Percentiles rank a stretch among this genome's conserved stretches.
These are phyloP conservation scores for Tinea semifulvella DNA, from an alignment of 2,888 invertebrate species.

Conservation along the genomic window DNA sequence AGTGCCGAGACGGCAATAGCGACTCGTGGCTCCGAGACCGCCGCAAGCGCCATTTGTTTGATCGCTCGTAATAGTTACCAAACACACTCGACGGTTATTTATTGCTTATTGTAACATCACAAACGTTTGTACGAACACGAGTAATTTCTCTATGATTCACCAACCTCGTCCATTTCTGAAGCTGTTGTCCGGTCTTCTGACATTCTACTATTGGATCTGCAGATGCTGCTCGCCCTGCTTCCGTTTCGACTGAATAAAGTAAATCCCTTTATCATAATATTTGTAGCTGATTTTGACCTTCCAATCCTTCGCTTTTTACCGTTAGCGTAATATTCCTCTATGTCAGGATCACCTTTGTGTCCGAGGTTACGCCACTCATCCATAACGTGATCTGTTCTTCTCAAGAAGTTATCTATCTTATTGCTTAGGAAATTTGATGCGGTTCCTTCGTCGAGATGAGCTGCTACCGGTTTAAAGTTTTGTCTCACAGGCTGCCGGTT, in stretches of 20 bases:
- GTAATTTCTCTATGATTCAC: conserved; percentile 21
- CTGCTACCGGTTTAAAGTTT: conserved; percentile 75
- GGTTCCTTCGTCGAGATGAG: conserved; percentile 78
- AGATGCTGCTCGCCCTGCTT: conserved; percentile 66
- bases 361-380: conserved; percentile 85
- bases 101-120: conserved; percentile 24
- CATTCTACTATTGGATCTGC: conserved; percentile 50
- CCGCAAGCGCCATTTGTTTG: conserved; percentile 11
- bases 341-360: conserved; percentile 61
- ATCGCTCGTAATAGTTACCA: conserved; percentile 5
- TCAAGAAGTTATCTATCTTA: conserved; percentile 82
- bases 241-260: conserved; percentile 69
- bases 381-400: conserved; percentile 87
- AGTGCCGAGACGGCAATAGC: conserved; percentile 27
- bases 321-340: conserved; percentile 39
- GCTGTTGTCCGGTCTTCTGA: conserved; percentile 72
- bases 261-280: conserved; percentile 85
- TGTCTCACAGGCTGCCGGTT: conserved; percentile 75
- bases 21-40: conserved; percentile 13
- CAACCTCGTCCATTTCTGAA: conserved; percentile 74
- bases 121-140: conserved; percentile 5
- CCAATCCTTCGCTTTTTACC: conserved; percentile 51
- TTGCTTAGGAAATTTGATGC: conserved; percentile 78
- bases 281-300: conserved; percentile 78
- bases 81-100: conserved; percentile 31